phyloP scores from a whole-genome alignment of 1,140 invertebrate genomes.

The Cyphomyrmex costatus region DNA sequence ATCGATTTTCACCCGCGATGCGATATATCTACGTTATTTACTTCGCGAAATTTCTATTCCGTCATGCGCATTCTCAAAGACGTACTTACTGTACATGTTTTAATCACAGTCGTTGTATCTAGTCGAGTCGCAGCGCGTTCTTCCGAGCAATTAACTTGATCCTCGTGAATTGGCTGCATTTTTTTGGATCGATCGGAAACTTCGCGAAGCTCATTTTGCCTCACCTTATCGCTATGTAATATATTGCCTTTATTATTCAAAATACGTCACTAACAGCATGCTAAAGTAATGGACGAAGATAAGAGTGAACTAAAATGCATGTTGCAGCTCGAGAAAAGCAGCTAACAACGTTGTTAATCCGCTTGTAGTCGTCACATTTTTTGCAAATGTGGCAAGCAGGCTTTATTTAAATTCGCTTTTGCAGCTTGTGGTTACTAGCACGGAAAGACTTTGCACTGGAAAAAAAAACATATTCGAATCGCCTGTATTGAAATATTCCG shows the following conservation, averaged over 20 bases:
- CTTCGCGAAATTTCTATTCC: conserved; percentile 4
- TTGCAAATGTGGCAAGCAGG: background rate
- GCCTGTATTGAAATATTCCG: background rate
- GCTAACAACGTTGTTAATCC: conserved; percentile 10
- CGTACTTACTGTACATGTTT: background rate
- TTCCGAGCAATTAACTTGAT: background rate
- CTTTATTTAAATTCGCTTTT: background rate
- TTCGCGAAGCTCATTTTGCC: background rate
- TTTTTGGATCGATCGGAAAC: background rate
- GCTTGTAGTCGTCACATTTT: background rate
- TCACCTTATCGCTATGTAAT: background rate
- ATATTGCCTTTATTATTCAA: background rate
- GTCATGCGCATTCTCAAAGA: conserved; percentile 17
- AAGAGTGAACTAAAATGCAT: background rate
- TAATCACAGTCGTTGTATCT: background rate
- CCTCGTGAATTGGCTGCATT: no score
- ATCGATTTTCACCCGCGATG: conserved; percentile 24
- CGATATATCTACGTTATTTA: conserved; percentile 29
- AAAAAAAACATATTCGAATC: background rate
- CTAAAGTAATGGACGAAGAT: background rate
- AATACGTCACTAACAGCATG: background rate
- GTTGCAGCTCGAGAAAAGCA: background rate
- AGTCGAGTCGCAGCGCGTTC: background rate
- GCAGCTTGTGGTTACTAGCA: background rate
- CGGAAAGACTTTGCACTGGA: background rate